Conservation (phyloP, 2,113 vertebrate genomes). For the Sigmodon hispidus region DNA sequence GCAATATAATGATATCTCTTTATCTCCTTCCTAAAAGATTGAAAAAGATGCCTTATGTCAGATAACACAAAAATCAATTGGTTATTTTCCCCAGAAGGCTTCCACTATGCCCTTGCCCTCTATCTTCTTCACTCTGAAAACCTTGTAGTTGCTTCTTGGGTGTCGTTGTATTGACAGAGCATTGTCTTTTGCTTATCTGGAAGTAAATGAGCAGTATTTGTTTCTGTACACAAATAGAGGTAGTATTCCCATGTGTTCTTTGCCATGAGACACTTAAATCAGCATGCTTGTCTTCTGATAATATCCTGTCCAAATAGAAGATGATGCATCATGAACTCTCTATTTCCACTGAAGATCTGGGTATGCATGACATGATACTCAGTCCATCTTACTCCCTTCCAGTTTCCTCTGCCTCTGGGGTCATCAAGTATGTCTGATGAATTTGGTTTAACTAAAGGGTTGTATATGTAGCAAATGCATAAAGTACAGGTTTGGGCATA, state of each 20-base stretch:
- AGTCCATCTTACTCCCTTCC: neutral
- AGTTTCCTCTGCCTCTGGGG: neutral
- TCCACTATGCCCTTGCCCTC: neutral
- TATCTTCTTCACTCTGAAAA: neutral
- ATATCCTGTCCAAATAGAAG: neutral
- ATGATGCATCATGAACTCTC: neutral
- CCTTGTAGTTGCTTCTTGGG: neutral
- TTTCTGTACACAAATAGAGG: neutral
- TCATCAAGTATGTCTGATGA: neutral
- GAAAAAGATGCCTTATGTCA: neutral
- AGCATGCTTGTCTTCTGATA: neutral
- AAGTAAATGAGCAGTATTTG: neutral
- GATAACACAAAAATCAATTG: neutral
- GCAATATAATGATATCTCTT: neutral
- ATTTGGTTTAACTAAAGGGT: neutral
- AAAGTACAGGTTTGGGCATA: neutral
- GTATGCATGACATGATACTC: no score
- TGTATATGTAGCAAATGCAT: neutral
- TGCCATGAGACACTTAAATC: neutral
- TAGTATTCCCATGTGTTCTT: neutral
- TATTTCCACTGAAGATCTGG: neutral
- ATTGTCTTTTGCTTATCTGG: neutral
- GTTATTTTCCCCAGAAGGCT: neutral
- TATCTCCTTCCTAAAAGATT: neutral
- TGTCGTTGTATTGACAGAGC: neutral